phyloP scores from a whole-genome alignment of 2,888 invertebrate genomes.

The Harpagoxenus sublaevis region DNA sequence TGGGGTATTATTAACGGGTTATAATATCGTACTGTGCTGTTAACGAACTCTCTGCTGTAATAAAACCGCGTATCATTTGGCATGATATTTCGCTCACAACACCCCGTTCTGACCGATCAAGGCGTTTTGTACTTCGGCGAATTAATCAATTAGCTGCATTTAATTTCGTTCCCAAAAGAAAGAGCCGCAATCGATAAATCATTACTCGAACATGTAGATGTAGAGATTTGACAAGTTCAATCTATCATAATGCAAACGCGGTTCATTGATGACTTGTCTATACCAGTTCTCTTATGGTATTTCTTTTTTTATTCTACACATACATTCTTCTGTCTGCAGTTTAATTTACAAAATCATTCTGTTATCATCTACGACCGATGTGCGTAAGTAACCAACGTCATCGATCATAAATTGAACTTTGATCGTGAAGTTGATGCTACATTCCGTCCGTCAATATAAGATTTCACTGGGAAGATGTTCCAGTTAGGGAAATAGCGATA shows the following conservation, averaged over 20 bases:
- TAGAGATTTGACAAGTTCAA: neutral
- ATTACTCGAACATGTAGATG: neutral
- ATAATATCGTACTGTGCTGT: conserved; percentile 11
- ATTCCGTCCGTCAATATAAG: neutral
- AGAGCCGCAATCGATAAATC: conserved; percentile 8
- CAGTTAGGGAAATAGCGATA: neutral
- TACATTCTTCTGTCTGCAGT: neutral
- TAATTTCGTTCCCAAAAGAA: neutral
- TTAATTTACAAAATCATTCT: conserved; percentile 29
- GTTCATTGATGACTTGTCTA: conserved; percentile 10
- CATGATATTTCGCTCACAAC: conserved; percentile 16
- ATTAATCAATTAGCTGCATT: conserved; percentile 21
- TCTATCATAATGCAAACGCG: neutral
- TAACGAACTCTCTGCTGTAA: conserved; percentile 26
- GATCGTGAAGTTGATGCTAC: conserved; percentile 2
- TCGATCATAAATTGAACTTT: conserved; percentile 29
- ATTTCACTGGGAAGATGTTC: neutral
- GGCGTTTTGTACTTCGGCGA: neutral
- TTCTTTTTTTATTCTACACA: neutral
- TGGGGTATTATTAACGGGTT: conserved; percentile 22
- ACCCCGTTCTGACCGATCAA: neutral
- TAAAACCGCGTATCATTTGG: neutral
- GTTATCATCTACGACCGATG: neutral
- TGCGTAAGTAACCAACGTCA: conserved; percentile 11
- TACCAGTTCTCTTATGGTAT: neutral